Conservation (phyloP, 1,140 invertebrate genomes). For the Drosophila insularis region DNA sequence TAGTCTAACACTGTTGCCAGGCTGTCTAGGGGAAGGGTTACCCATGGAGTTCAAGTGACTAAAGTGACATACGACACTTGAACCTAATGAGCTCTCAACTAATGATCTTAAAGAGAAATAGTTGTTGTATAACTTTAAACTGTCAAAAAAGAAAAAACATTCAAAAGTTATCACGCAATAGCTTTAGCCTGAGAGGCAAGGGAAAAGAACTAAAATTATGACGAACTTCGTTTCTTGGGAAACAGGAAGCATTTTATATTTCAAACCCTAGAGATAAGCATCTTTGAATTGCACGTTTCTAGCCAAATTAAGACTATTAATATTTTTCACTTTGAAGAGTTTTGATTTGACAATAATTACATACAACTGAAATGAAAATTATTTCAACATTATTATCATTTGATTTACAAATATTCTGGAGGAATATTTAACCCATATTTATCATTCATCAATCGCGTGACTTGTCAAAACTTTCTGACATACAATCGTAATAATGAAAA, state of each 20-base stretch:
- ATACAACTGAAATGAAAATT: not conserved
- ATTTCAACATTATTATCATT: not conserved
- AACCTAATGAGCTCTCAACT: slow-evolving; percentile 7
- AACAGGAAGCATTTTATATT: too few relatives aligned
- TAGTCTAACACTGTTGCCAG: slow-evolving; percentile 33
- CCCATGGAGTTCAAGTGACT: slow-evolving; percentile 49
- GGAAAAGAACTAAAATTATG: too few relatives aligned
- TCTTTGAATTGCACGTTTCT: too few relatives aligned
- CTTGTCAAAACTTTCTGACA: slow-evolving; percentile 49
- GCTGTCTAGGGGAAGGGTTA: slow-evolving; percentile 23
- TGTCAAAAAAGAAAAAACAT: too few relatives aligned
- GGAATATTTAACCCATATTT: slow-evolving; percentile 38
- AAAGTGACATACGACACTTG: slow-evolving; percentile 68
- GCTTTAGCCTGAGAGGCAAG: too few relatives aligned
- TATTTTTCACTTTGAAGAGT: too few relatives aligned
- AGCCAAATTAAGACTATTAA: too few relatives aligned
- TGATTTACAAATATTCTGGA: not conserved
- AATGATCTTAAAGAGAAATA: not conserved
- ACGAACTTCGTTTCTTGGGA: too few relatives aligned
- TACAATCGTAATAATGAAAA: slow-evolving; percentile 36
- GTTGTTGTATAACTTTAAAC: not conserved
- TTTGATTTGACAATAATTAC: too few relatives aligned
- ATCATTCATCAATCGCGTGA: slow-evolving; percentile 41
- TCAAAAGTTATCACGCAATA: too few relatives aligned
- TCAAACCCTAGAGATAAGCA: too few relatives aligned